Evolutionary conservation across 2,797 vertebrate genomes (phyloP).

Genomic region (Tokudaia tokunoshimensis): DNA sequence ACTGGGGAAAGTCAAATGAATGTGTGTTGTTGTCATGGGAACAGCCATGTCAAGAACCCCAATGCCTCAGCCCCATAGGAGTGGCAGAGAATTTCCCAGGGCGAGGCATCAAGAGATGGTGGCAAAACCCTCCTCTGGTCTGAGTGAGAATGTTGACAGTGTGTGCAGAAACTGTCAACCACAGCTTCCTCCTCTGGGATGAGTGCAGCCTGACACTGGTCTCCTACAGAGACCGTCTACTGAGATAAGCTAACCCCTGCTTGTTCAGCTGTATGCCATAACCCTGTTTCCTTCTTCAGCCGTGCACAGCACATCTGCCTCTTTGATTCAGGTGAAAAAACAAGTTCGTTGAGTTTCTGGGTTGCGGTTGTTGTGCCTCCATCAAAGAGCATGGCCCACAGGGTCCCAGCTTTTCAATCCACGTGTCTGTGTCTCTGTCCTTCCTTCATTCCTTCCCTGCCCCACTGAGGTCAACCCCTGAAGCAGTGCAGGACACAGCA

Average conservation of each 20-base stretch:
- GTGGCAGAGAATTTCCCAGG: not conserved
- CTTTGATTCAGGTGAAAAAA: not conserved
- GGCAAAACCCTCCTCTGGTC: not conserved
- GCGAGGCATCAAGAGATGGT: not conserved
- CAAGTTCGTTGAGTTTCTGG: not conserved
- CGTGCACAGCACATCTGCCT: not conserved
- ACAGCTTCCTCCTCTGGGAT: conserved; percentile 2
- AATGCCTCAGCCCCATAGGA: not conserved
- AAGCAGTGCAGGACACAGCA: not conserved
- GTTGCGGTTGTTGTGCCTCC: too few relatives aligned
- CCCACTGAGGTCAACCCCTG: not conserved
- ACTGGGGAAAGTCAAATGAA: not conserved
- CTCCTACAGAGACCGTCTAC: not conserved
- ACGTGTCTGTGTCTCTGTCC: not conserved
- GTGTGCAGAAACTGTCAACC: not conserved
- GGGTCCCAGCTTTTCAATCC: not conserved
- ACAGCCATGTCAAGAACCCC: not conserved
- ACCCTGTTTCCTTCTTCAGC: not conserved
- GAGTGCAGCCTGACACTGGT: not conserved
- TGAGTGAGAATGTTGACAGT: not conserved
- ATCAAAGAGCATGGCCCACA: not conserved
- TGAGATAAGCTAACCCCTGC: not conserved
- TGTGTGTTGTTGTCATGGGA: not conserved
- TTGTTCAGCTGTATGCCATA: not conserved
- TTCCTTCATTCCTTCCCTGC: not conserved